These are phyloP conservation scores for Anabas testudineus DNA, from an alignment of 2,797 vertebrate species.

Conservation along the genomic window DNA sequence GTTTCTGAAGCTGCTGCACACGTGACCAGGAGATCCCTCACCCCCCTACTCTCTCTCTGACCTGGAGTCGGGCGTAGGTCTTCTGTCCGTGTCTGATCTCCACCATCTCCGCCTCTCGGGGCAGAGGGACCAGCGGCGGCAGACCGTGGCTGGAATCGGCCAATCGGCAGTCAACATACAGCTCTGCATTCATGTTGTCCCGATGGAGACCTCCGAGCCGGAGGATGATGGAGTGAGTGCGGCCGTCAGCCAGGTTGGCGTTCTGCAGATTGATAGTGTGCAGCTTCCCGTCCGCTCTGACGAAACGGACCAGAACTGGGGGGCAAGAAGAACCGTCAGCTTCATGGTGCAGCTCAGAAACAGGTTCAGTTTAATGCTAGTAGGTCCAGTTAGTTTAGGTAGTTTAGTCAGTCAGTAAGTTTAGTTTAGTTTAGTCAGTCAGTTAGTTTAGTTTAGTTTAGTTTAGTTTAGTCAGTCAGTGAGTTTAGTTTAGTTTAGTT, in stretches of 20 bases:
- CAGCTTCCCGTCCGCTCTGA: slow-evolving; percentile 90
- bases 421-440: no score
- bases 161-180: slow-evolving; percentile 93
- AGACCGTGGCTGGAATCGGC: slow-evolving; percentile 89
- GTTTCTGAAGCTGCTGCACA: no score
- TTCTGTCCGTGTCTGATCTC: slow-evolving; percentile 93
- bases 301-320: slow-evolving; percentile 91
- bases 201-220: slow-evolving; percentile 88
- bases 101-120: slow-evolving; percentile 85
- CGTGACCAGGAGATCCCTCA: no score
- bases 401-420: no score
- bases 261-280: slow-evolving; percentile 94
- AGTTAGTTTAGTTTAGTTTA: no score
- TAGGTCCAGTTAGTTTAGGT: no score
- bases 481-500: no score
- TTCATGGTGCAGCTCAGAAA: no score
- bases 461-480: no score
- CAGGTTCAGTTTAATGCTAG: no score
- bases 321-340: neutral
- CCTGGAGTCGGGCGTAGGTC: slow-evolving; percentile 91
- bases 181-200: slow-evolving; percentile 86
- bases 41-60: slow-evolving; percentile 50
- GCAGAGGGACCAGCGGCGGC: slow-evolving; percentile 87
- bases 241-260: slow-evolving; percentile 89
- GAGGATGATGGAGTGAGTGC: slow-evolving; percentile 89